Base-by-base conservation (phyloP, 2,888 invertebrate species). In the Ophonus ardosiacus region DNA sequence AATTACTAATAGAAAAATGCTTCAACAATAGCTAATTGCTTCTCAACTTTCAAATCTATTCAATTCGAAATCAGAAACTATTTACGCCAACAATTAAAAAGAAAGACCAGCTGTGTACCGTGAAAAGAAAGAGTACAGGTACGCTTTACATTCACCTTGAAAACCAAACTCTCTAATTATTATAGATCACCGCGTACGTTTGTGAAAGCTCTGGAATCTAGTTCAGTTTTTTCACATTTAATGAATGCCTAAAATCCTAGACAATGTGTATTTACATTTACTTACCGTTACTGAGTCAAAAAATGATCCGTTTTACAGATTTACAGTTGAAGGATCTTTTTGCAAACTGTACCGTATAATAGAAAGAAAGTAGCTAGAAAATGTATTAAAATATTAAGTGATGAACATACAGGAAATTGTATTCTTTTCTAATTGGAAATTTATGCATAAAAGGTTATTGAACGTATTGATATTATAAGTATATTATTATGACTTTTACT, bases 131-230 rank as follows among this genome's bases (percentile, higher is more conserved):
- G 68, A 82, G 51, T 43, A 24, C 15, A 10, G 10, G 31, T 40
- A 24, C 17, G 76, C 15, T 38, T 31, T 78, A 74, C 83, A 74
- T 78, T 84, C 84, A 84, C 84, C 84, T 84, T 84, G 84, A 84
- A 83, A 82, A 40, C 74, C 38, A 71, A 82, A 83, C 76, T 83
- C 76, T 83, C 83, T 83, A 83, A 83, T 83, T 61, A 59, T 63
- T 59, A 3, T 21, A 18, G 71, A 61, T 68, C 68, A 51, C 43
- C 43, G 0, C 40, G 31, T 38, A 38, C 68, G 68, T 68, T 63
- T 63, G 63, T 63, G 68, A 68, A 68, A 68, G 68, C 68, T 13
- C 31, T 38, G 68, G 38, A 68, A 68, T 68, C 68, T 68, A 38
- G 68, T 15, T 38, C 68, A 68, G 13, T 68, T 68, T 68, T 68